Evolutionary conservation across 64 coral and sea anemone genomes (phyloP), one percentile per base, ranked within the genome.

Genomic region (Exaiptasia diaphana): DNA sequence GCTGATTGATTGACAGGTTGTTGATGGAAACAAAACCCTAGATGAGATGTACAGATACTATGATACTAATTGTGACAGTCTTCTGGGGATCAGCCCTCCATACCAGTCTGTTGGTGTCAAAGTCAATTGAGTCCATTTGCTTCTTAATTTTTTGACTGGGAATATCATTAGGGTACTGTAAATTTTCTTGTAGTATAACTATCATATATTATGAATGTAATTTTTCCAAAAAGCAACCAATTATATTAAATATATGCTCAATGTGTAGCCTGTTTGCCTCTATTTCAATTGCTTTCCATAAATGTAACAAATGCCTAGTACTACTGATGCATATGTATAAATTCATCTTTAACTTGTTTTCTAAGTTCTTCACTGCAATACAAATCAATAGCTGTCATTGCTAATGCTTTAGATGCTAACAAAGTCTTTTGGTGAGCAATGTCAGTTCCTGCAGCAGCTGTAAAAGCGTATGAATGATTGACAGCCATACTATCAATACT

Each of bases 391-490:
- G 88, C 87, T 28, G 93, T 97, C 88, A 87, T 86, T 1, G 76
- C 76, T 71, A 97, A 24, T 34, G 80, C 75, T 71, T 97, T 97
- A 26, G 82, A 78, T 23, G 83, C 88, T 34, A 78, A 40, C 58
- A 97, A 64, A 4, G 93, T 97, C 43, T 81, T 90, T 23, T 75
- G 14, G 53, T 97, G 76, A 5, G 93, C 93, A 30, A 61, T 35
- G 27, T 82, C 54, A 25, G 93, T 81, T 7, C 52, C 77, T 38
- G 82, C 88, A 24, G 71, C 82, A 50, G 89, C 79, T 24, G 59
- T 76, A 67, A 97, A 97, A 57, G 88, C 93, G 64, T 90, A 79
- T 14, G 93, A 90, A 85, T 97, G 93, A 53, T 97, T 90, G 11
- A 73, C 35, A 41, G 71, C 93, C 42, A 67, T 82, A 17, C 75